phyloP scores from a whole-genome alignment of 2,888 invertebrate species.

The Leucophenga maculata region DNA sequence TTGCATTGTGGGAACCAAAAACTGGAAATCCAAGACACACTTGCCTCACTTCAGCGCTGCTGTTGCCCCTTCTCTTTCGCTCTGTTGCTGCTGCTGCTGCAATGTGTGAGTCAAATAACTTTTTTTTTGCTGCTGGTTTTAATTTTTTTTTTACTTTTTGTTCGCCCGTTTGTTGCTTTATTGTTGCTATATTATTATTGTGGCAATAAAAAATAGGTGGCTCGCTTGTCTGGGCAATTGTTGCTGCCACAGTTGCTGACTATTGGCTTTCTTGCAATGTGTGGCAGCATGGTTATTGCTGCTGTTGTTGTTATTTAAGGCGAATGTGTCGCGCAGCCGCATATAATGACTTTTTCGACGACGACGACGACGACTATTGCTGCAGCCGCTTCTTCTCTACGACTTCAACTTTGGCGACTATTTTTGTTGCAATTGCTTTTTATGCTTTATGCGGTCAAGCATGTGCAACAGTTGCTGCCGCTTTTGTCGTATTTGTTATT shows the following conservation, averaged over 20 bases:
- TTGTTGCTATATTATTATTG: conserved; percentile 25
- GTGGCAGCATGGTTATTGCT: conserved; percentile 31
- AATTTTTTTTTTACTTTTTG: conserved; percentile 17
- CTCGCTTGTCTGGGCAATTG: conserved; percentile 22
- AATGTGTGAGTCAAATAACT: conserved; percentile 22
- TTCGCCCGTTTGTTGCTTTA: conserved; percentile 24
- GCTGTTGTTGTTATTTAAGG: conserved; percentile 59
- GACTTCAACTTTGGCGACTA: background rate
- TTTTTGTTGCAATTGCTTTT: conserved; percentile 50
- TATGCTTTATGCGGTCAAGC: conserved; percentile 69
- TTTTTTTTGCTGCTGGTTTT: conserved; percentile 5
- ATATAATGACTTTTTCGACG: conserved; percentile 62
- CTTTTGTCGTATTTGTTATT: conserved; percentile 37
- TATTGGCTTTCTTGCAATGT: conserved; percentile 13
- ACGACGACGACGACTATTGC: conserved; percentile 24
- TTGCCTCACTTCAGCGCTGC: conserved; percentile 28
- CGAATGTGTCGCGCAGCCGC: conserved; percentile 62
- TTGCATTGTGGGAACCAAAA: conserved; percentile 71
- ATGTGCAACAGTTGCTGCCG: conserved; percentile 47
- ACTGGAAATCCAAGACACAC: conserved; percentile 67
- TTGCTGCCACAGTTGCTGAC: conserved; percentile 9
- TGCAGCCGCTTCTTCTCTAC: conserved; percentile 11
- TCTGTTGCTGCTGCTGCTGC: conserved; percentile 9
- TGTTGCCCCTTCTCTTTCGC: background rate
- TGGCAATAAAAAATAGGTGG: conserved; percentile 40